Conservation (phyloP, 2,113 vertebrate genomes). For the Ginglymostoma cirratum region DNA sequence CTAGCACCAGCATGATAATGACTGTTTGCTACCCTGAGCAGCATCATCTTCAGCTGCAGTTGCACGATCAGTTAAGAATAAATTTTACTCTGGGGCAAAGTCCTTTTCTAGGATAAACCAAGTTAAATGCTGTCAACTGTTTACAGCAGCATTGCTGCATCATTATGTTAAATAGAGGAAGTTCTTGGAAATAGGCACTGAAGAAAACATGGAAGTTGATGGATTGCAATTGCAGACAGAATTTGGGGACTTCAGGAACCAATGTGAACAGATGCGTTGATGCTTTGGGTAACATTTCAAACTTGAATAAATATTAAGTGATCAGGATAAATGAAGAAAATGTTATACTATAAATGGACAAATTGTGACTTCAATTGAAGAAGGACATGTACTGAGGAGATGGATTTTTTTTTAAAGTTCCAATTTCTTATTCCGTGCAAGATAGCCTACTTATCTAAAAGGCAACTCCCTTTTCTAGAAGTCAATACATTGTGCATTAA, state of each 20-base stretch:
- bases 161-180: not conserved
- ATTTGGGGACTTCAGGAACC: not conserved
- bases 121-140: not conserved
- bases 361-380: not conserved
- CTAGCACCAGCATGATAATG: constrained; percentile 23
- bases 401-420: not conserved
- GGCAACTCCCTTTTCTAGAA: not conserved
- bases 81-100: not conserved
- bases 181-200: not conserved
- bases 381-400: constrained; percentile 6
- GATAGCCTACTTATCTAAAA: not conserved
- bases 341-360: not conserved
- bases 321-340: constrained; percentile 22
- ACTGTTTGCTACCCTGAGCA: not conserved
- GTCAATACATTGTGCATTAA: not conserved
- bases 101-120: constrained; percentile 9
- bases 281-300: constrained; percentile 3
- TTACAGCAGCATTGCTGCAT: constrained; percentile 14
- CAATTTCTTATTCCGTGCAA: not conserved
- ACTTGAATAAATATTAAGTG: not conserved
- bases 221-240: not conserved
- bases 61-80: constrained; percentile 8
- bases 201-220: constrained; percentile 7
- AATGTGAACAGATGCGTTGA: not conserved
- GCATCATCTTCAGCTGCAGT: not conserved